Evolutionary conservation across 2,113 vertebrate genomes (phyloP).

Genomic region (Egretta garzetta): DNA sequence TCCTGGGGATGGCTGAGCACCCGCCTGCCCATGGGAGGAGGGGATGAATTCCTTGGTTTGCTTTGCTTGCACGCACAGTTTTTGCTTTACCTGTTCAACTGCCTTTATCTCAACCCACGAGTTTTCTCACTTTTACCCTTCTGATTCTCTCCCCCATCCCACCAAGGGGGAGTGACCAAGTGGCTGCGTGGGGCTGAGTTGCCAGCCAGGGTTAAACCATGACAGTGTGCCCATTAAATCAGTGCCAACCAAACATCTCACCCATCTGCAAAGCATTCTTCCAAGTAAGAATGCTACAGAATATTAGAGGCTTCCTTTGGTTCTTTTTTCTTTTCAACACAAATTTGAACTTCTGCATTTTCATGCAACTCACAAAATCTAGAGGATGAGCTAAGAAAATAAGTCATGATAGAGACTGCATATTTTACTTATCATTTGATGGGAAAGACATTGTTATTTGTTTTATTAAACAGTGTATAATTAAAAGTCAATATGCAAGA

Average conservation of each 20-base stretch:
- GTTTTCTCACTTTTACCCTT: no score
- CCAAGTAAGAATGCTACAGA: slow-evolving; percentile 15
- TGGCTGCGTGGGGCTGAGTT: no score
- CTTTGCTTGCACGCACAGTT: no score
- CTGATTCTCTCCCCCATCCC: no score
- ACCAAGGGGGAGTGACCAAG: no score
- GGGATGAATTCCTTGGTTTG: no score
- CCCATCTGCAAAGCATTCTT: neutral
- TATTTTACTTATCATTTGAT: slow-evolving; percentile 36
- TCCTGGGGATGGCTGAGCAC: no score
- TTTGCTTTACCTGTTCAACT: no score
- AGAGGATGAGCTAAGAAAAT: neutral
- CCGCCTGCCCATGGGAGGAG: no score
- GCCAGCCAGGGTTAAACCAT: no score
- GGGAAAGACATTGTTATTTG: slow-evolving; percentile 62
- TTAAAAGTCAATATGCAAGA: slow-evolving; percentile 78
- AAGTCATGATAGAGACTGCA: slow-evolving; percentile 1
- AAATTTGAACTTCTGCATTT: slow-evolving; percentile 30
- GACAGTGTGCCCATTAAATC: neutral
- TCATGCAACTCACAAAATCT: slow-evolving; percentile 45
- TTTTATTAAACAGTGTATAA: slow-evolving; percentile 74
- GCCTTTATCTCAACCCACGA: no score
- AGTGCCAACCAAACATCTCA: neutral
- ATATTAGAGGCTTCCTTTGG: neutral
- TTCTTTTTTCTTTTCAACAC: slow-evolving; percentile 6